A percentile compares a stretch with the other conserved stretches of the same genome.
Conservation (phyloP, 2,113 vertebrate genomes). For the Electrona antarctica region DNA sequence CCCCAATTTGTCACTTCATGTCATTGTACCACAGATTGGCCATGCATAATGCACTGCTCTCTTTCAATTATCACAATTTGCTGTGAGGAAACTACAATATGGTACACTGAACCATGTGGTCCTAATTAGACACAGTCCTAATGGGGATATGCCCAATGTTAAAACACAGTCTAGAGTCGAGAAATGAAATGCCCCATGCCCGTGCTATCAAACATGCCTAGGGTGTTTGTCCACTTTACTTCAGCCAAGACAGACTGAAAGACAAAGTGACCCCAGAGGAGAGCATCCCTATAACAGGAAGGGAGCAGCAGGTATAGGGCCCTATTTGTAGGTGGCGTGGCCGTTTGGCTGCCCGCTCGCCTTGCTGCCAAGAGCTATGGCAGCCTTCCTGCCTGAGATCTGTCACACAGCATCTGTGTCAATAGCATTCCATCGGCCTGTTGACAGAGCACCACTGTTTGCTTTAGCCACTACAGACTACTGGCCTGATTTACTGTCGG, state of each 20-base stretch:
- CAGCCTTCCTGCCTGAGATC: conserved; percentile 67
- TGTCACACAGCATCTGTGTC: conserved; percentile 78
- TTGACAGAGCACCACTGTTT: conserved; percentile 76
- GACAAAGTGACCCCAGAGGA: conserved; percentile 24
- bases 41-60: conserved; percentile 21
- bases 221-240: conserved; percentile 5
- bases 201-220: conserved; percentile 4
- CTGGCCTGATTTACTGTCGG: conserved; percentile 72
- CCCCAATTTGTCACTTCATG: conserved; percentile 51
- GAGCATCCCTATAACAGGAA: conserved; percentile 65
- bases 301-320: conserved; percentile 55
- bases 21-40: conserved; percentile 35
- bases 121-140: conserved; percentile 16
- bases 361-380: conserved; percentile 53
- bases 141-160: conserved; percentile 16
- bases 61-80: conserved; percentile 30
- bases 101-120: not conserved
- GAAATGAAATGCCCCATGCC: not conserved
- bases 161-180: conserved; percentile 12
- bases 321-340: conserved; percentile 41
- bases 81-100: not conserved
- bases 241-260: conserved; percentile 30
- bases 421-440: conserved; percentile 77
- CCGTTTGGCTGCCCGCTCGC: conserved; percentile 42
- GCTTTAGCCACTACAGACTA: conserved; percentile 69